phyloP scores from a whole-genome alignment of 2,888 invertebrate genomes.

The Catocala sponsa region DNA sequence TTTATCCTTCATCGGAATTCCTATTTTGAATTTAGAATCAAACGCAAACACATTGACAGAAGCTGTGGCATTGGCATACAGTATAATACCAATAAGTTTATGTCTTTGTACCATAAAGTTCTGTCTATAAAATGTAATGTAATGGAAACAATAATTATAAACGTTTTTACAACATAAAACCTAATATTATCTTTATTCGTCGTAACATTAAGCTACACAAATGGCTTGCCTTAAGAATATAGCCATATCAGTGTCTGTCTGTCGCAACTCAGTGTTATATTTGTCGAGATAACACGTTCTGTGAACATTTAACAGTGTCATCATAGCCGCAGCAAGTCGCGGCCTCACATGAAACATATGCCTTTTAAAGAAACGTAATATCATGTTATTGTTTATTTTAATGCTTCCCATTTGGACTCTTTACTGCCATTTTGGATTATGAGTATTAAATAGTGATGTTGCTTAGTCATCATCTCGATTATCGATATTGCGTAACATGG shows the following conservation, averaged over 20 bases:
- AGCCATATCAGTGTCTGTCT: constrained; percentile 1
- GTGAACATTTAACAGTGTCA: constrained; percentile 21
- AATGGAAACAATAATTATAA: neutral
- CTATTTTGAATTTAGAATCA: constrained; percentile 50
- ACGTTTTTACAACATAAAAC: neutral
- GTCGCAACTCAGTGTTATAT: neutral
- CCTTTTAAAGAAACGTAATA: constrained; percentile 55
- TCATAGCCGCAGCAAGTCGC: constrained; percentile 3
- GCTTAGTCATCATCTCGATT: neutral
- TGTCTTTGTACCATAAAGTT: neutral
- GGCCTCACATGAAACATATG: constrained; percentile 37
- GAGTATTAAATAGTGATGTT: constrained; percentile 26
- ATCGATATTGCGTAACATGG: neutral
- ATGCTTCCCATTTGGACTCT: constrained; percentile 27
- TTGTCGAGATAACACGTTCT: too few relatives aligned
- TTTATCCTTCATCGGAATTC: constrained; percentile 62
- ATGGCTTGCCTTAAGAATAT: neutral
- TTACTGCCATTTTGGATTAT: constrained; percentile 26
- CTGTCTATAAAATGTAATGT: neutral
- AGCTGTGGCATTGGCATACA: neutral
- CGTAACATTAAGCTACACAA: too few relatives aligned
- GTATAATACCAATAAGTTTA: neutral
- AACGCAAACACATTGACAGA: constrained; percentile 30
- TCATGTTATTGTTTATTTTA: constrained; percentile 44
- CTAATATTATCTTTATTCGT: too few relatives aligned